Evolutionary conservation across 2,797 vertebrate genomes (phyloP), one percentile per base, ranked within the genome.

Genomic region (Sebastes hubbsi): DNA sequence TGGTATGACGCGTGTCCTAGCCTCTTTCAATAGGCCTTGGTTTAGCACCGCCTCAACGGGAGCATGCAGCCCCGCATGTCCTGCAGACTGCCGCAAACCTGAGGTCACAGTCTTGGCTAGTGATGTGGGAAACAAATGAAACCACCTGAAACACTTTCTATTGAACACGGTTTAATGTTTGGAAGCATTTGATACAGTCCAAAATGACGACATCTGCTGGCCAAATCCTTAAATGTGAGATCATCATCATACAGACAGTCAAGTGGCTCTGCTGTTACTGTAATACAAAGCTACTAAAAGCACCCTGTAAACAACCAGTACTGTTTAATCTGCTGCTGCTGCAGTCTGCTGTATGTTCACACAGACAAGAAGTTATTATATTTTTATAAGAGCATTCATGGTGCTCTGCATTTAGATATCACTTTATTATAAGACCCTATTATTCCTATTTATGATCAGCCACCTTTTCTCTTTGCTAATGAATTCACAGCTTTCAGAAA

Each of bases 21-120:
- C 36, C 13, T 38, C 13, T 13, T 38, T 38, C 36, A 38, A 38
- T 38, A 38, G 36, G 36, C 36, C 36, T 38, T 0, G 36, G 36
- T 38, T 14, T 62, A 74, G 87, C 65, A 60, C 86, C 82, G 80
- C 85, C 88, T 87, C 77, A 30, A 4, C 20, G 30, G 30, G 16
- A 42, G 49, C 59, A 52, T 3, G 52, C 36, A 54, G 38, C 9
- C 12, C 42, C 25, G 27, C 30, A 3, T 70, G 73, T 52, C 18
- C 60, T 36, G 66, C 59, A 80, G 27, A 55, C 30, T 38, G 22
- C 76, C 2, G 61, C 67, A 32, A 22, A 72, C n/a, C 36, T 14
- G 32, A 68, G 42, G 16, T 54, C 63, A 34, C 10, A 24, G 38
- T 65, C 49, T 29, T 66, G 16, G 14, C 1, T 49, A 11, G 29